phyloP scores from a whole-genome alignment of 2,888 invertebrate species.

The Brachyptera putata region DNA sequence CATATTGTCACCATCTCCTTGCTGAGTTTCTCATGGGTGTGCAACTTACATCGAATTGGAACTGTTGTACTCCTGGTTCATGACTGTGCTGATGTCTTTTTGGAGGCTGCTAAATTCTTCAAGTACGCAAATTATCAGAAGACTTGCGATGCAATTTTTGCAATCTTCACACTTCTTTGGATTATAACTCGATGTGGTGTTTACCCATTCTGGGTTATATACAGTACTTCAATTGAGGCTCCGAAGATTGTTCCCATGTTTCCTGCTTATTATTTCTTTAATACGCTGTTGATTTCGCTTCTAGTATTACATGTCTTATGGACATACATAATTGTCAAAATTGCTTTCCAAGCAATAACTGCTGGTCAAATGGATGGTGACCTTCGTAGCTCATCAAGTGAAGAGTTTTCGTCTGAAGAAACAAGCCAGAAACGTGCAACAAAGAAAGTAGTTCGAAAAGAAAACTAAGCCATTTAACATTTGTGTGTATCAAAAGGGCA shows the following conservation, averaged over 20 bases:
- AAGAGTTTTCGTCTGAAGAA: constrained; percentile 46
- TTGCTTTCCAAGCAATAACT: constrained; percentile 68
- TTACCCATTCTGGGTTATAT: constrained; percentile 63
- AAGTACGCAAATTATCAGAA: constrained; percentile 49
- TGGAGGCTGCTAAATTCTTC: constrained; percentile 51
- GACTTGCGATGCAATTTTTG: constrained; percentile 64
- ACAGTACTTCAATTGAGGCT: constrained; percentile 77
- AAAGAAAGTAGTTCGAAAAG: neutral
- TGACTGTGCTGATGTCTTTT: constrained; percentile 46
- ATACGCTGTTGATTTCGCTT: constrained; percentile 73
- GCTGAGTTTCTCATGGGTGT: constrained; percentile 53
- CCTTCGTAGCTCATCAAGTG: constrained; percentile 70
- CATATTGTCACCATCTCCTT: constrained; percentile 54
- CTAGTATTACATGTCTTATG: constrained; percentile 82
- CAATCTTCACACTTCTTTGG: constrained; percentile 86
- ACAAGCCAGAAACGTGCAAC: neutral
- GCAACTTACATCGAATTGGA: constrained; percentile 54
- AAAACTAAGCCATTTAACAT: neutral
- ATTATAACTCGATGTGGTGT: constrained; percentile 82
- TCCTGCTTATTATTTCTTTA: constrained; percentile 92
- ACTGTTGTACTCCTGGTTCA: constrained; percentile 50
- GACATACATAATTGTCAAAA: constrained; percentile 90
- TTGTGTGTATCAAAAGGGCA: too few relatives aligned
- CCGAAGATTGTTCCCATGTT: constrained; percentile 83
- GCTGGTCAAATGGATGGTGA: constrained; percentile 83